Conservation (phyloP, 64 coral and sea anemone genomes). For the Porites australiensis region DNA sequence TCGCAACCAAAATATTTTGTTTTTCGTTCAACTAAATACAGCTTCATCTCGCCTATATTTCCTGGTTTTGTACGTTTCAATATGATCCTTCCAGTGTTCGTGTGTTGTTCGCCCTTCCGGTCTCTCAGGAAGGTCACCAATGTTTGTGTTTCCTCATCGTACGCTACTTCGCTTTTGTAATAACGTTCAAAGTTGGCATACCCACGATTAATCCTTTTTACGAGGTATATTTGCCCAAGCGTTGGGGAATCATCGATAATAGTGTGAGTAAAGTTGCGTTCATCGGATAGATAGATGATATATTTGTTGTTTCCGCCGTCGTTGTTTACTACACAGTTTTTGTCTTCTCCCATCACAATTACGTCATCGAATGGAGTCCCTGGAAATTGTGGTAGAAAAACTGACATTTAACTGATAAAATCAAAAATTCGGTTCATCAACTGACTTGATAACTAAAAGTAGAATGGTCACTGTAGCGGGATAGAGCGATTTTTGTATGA, state of each 20-base stretch:
- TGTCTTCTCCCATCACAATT: conserved; percentile 3
- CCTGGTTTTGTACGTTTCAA: conserved; percentile 22
- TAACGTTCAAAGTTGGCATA: background rate
- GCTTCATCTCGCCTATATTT: background rate
- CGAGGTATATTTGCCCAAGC: conserved; percentile 7
- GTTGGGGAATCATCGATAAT: conserved; percentile 1
- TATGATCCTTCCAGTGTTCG: conserved; percentile 15
- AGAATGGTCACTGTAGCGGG: background rate
- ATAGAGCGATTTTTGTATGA: background rate
- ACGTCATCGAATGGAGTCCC: conserved; percentile 24
- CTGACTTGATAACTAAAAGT: background rate
- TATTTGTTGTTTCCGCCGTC: conserved; percentile 10
- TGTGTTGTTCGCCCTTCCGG: background rate
- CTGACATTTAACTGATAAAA: background rate
- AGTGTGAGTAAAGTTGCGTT: conserved; percentile 5
- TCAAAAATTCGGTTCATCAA: background rate
- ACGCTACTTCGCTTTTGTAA: background rate
- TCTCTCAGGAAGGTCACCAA: background rate
- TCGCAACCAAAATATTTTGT: background rate
- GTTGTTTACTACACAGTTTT: background rate
- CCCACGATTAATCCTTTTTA: background rate
- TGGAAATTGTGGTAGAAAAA: background rate
- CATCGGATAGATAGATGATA: conserved; percentile 17
- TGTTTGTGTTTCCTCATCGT: conserved; percentile 25
- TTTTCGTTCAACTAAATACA: background rate